phyloP scores from a whole-genome alignment of 2,888 invertebrate species.

The Idaea biselata region DNA sequence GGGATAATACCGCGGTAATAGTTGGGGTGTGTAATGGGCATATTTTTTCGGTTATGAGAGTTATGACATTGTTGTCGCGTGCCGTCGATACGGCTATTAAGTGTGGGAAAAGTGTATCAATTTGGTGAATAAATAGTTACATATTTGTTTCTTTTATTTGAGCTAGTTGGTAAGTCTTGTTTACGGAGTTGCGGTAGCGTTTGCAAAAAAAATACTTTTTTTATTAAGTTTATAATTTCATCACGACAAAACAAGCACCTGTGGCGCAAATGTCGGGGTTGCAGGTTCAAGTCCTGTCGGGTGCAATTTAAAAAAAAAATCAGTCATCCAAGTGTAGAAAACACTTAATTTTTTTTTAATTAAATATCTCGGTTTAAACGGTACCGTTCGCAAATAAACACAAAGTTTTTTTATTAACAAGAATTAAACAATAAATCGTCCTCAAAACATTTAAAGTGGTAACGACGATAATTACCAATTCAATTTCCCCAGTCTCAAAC shows the following conservation, averaged over 20 bases:
- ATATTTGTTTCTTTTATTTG: not conserved
- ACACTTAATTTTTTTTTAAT: too few species aligned
- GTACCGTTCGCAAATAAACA: too few species aligned
- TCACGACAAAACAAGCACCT: too few species aligned
- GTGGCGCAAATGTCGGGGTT: too few species aligned
- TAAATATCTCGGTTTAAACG: too few species aligned
- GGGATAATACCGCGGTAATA: slow-evolving; percentile 72
- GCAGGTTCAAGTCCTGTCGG: too few species aligned
- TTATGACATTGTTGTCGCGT: slow-evolving; percentile 33
- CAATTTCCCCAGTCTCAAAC: not conserved
- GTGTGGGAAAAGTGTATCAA: slow-evolving; percentile 15
- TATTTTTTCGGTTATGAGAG: slow-evolving; percentile 44
- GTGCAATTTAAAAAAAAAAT: too few species aligned
- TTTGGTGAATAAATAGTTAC: not conserved
- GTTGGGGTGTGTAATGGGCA: slow-evolving; percentile 54
- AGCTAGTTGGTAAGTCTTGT: not conserved
- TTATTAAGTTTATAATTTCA: not conserved
- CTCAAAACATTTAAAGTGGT: not conserved
- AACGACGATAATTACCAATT: not conserved
- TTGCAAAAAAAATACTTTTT: not conserved
- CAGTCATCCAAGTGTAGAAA: too few species aligned
- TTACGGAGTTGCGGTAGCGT: not conserved
- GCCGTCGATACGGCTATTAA: slow-evolving; percentile 18
- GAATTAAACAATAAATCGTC: not conserved
- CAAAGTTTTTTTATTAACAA: too few species aligned